These are phyloP conservation scores for Hirtodrosophila confusa DNA, from an alignment of 2,888 invertebrate genomes.

Conservation along the genomic window DNA sequence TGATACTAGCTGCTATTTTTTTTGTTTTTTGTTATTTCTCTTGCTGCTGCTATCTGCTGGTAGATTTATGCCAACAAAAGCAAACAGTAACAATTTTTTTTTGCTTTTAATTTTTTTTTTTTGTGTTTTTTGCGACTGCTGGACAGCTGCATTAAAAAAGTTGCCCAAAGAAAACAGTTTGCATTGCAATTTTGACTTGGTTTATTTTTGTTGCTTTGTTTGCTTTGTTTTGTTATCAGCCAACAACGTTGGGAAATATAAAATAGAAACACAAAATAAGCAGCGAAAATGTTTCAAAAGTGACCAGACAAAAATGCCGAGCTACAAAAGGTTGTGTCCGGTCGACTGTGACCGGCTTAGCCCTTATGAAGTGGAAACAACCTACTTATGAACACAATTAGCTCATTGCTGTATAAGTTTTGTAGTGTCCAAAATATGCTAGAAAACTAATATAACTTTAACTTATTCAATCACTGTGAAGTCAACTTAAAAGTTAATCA, in stretches of 20 bases:
- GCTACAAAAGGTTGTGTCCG: slow-evolving; percentile 63
- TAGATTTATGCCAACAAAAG: slow-evolving; percentile 76
- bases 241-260: slow-evolving; percentile 35
- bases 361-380: slow-evolving; percentile 24
- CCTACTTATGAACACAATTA: slow-evolving; percentile 24
- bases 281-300: slow-evolving; percentile 48
- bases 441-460: slow-evolving; percentile 1
- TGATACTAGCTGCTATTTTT: slow-evolving; percentile 49
- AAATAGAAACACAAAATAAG: slow-evolving; percentile 43
- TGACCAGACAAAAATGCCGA: slow-evolving; percentile 45
- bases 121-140: slow-evolving; percentile 33
- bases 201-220: slow-evolving; percentile 65
- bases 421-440: slow-evolving; percentile 1
- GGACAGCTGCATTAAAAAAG: slow-evolving; percentile 70
- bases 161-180: slow-evolving; percentile 71
- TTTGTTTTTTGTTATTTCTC: slow-evolving; percentile 23
- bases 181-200: slow-evolving; percentile 71
- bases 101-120: slow-evolving; percentile 34
- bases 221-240: slow-evolving; percentile 72
- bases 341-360: slow-evolving; percentile 46
- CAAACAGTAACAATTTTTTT: slow-evolving; percentile 59
- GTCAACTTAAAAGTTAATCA: neutral
- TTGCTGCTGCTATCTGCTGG: slow-evolving; percentile 50
- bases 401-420: slow-evolving; percentile 36
- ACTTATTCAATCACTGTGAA: neutral